Conservation (phyloP, 2,888 invertebrate species). For the Chloroclystis v-ata region DNA sequence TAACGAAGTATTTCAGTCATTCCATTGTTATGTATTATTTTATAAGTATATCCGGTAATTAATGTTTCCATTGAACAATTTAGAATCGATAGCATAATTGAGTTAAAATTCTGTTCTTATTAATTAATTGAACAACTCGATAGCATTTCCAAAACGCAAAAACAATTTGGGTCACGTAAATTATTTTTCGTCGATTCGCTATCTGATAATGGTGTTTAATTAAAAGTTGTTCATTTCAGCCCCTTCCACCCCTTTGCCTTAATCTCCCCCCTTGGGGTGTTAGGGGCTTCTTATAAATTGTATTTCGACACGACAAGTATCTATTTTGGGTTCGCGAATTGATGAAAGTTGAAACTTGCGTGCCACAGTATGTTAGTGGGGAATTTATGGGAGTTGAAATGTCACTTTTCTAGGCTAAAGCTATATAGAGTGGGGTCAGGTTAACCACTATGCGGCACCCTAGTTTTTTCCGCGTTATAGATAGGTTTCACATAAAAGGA, state of each 20-base stretch:
- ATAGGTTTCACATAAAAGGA: too few relatives aligned
- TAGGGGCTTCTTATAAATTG: slow-evolving; percentile 24
- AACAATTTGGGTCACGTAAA: slow-evolving; percentile 22
- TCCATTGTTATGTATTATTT: too few relatives aligned
- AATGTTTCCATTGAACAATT: too few relatives aligned
- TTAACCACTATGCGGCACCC: too few relatives aligned
- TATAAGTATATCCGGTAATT: too few relatives aligned
- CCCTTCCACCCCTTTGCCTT: slow-evolving; percentile 7
- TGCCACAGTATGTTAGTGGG: not conserved
- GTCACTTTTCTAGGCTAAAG: not conserved
- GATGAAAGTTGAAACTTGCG: slow-evolving; percentile 13
- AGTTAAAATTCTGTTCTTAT: not conserved
- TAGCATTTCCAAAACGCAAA: not conserved
- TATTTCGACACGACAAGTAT: slow-evolving; percentile 30
- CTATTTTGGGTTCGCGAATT: slow-evolving; percentile 25
- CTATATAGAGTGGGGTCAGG: not conserved
- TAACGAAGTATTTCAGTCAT: too few relatives aligned
- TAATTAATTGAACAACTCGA: slow-evolving; percentile 1
- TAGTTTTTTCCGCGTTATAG: too few relatives aligned
- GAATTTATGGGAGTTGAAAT: not conserved
- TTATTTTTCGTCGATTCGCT: slow-evolving; percentile 34
- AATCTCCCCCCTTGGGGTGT: slow-evolving; percentile 7
- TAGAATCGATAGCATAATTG: not conserved
- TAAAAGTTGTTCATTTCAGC: slow-evolving; percentile 42
- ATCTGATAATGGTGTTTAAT: slow-evolving; percentile 50